Conservation (phyloP, 2,113 vertebrate species). For the Megalops atlanticus region DNA sequence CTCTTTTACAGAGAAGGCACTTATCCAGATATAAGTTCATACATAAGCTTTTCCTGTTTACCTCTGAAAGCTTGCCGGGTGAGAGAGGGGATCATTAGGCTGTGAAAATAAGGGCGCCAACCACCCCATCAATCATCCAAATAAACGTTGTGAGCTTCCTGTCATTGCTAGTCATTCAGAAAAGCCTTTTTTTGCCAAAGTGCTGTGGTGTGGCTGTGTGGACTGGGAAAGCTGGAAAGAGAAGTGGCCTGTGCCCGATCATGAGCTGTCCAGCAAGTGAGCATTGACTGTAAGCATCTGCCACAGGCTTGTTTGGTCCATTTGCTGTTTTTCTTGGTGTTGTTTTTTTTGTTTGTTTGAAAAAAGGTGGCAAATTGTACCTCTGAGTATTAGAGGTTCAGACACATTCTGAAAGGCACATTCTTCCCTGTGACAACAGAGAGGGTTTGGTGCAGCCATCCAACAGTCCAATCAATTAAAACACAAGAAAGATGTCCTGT, state of each 20-base stretch:
- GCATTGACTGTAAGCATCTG: background rate
- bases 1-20: conserved; percentile 1
- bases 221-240: no score
- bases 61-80: background rate
- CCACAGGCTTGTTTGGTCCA: background rate
- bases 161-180: background rate
- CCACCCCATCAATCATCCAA: background rate
- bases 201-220: background rate
- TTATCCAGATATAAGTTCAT: background rate
- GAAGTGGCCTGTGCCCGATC: background rate
- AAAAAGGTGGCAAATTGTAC: background rate
- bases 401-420: no score
- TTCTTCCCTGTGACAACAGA: no score
- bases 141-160: background rate
- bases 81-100: background rate
- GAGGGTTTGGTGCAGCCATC: no score
- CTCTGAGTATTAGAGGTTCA: background rate
- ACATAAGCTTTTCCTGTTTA: background rate
- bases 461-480: no score
- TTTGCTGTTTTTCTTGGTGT: no score
- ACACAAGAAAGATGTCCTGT: no score
- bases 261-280: background rate
- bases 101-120: background rate
- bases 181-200: background rate
- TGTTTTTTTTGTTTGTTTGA: no score